These are phyloP conservation scores for Eupithecia subfuscata DNA, from an alignment of 2,888 invertebrate genomes.

Conservation along the genomic window DNA sequence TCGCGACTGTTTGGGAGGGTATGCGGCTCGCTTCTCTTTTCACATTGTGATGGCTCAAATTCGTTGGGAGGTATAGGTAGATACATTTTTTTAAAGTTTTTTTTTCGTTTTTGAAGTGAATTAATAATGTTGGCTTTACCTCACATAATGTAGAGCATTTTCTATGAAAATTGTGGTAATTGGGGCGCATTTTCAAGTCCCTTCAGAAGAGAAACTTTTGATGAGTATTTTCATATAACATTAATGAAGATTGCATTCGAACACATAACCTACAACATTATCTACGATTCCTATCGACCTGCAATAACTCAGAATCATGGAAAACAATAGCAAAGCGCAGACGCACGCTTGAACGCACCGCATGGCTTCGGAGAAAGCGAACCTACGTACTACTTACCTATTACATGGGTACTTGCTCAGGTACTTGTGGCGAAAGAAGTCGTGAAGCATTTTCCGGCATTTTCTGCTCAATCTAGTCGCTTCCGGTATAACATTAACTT, in stretches of 20 bases:
- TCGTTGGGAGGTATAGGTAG: background rate
- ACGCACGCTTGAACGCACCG: constrained; percentile 66
- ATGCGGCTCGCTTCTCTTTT: background rate
- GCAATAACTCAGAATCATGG: constrained; percentile 23
- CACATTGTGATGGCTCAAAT: background rate
- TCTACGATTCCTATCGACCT: background rate
- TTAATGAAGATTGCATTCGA: background rate
- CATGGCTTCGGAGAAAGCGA: constrained; percentile 65
- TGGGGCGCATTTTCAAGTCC: background rate
- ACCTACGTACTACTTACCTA: constrained; percentile 26
- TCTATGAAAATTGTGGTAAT: background rate
- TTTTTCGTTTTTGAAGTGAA: no score
- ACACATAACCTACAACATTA: background rate
- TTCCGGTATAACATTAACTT: no score
- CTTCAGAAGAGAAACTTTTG: background rate
- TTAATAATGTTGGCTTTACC: no score
- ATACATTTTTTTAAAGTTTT: background rate
- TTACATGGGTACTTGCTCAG: constrained; percentile 17
- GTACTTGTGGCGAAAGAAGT: background rate
- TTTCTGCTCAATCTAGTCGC: background rate
- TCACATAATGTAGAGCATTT: background rate
- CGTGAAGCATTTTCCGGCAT: background rate
- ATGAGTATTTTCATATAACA: background rate
- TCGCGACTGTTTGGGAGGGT: background rate
- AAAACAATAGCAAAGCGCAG: constrained; percentile 59